These are phyloP conservation scores for Steatocranus sp. DNA, from an alignment of 2,797 vertebrate species.

Conservation along the genomic window DNA sequence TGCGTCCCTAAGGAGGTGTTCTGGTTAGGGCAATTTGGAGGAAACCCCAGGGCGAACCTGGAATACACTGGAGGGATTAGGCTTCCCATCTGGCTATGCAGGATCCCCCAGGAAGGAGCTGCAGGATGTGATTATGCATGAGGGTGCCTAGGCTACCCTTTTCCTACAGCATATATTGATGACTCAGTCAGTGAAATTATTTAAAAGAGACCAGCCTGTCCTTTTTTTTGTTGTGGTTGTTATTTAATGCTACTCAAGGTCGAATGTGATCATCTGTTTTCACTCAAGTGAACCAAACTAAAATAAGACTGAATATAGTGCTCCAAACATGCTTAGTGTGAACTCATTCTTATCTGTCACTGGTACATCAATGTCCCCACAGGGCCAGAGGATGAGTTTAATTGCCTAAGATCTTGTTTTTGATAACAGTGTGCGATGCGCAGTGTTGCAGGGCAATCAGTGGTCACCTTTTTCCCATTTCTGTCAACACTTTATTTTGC, in stretches of 20 bases:
- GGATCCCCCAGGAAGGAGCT: not conserved
- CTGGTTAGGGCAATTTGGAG: not conserved
- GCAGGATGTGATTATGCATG: not conserved
- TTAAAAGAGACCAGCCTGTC: not conserved
- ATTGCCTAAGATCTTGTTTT: slow-evolving; percentile 50
- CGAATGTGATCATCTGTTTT: not conserved
- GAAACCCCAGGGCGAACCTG: not conserved
- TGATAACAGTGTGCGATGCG: slow-evolving; percentile 24
- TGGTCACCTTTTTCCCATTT: slow-evolving; percentile 32
- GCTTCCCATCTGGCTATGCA: not conserved
- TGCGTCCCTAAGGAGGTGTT: not conserved
- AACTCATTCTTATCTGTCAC: slow-evolving; percentile 30
- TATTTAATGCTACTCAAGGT: not conserved
- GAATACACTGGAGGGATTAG: not conserved
- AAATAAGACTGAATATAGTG: not conserved
- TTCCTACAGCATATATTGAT: not conserved
- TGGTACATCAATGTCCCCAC: not conserved
- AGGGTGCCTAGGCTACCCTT: not conserved
- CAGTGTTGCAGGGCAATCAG: not conserved
- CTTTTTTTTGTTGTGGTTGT: not conserved
- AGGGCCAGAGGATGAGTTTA: slow-evolving; percentile 6
- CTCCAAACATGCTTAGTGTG: not conserved
- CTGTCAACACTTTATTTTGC: not conserved
- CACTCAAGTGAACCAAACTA: not conserved
- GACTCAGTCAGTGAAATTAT: not conserved